Conservation (phyloP, 1,140 invertebrate genomes). For the Trialeurodes vaporariorum region DNA sequence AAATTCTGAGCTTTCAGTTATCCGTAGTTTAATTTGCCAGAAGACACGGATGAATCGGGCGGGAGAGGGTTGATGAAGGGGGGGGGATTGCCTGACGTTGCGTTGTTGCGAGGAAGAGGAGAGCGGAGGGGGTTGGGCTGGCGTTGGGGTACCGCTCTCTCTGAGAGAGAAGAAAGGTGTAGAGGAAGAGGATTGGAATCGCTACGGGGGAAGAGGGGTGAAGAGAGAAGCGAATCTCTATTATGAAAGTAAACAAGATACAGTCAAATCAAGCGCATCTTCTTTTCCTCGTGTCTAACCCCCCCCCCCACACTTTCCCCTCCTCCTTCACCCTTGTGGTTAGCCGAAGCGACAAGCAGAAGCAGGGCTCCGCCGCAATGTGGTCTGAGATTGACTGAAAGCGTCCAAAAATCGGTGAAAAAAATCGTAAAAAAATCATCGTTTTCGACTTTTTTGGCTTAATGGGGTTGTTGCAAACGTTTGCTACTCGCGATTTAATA, state of each 20-base stretch:
- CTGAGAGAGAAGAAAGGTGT: no score
- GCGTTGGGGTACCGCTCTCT: no score
- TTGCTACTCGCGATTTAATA: no score
- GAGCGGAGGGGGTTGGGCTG: neutral
- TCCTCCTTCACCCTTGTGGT: no score
- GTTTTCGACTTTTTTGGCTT: no score
- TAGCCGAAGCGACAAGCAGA: no score
- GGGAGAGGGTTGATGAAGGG: neutral
- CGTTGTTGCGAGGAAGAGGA: neutral
- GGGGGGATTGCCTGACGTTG: neutral
- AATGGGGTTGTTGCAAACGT: no score
- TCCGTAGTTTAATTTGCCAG: neutral
- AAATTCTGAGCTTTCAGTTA: neutral
- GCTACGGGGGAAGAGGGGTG: neutral
- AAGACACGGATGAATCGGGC: neutral
- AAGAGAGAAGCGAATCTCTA: constrained; percentile 8
- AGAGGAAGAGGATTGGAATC: neutral
- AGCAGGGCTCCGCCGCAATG: no score
- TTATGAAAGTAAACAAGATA: constrained; percentile 15
- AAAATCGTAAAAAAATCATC: no score
- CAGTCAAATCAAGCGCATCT: constrained; percentile 11
- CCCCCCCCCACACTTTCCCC: constrained; percentile 1
- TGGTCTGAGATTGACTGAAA: no score
- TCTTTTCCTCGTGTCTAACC: constrained; percentile 12
- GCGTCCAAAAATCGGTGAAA: no score